Evolutionary conservation across 2,888 invertebrate species (phyloP), one percentile per base, ranked within the genome.

Genomic region (Leucophora obtusa): DNA sequence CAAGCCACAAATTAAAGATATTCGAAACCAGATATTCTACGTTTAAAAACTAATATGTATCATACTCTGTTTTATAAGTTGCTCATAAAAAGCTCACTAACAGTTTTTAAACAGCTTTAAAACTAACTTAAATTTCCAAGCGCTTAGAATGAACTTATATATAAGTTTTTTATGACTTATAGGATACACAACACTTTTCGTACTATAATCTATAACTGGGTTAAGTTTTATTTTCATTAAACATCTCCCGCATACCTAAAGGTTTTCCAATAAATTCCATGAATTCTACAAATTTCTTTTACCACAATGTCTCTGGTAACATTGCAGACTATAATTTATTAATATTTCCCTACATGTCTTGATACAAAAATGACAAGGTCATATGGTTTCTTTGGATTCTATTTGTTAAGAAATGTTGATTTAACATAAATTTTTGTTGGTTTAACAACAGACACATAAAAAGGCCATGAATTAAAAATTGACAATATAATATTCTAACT

Each of bases 401-500:
- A 15, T 15, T 33, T 11, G n/a, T 54, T 47, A 28, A 10, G 66
- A 54, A 71, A 60, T 71, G 53, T 38, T 43, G 15, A 21, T 50
- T 56, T 68, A 54, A 59, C 17, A 43, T 51, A n/a, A 2, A 2
- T 58, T 76, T 63, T 43, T 51, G 35, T 2, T 18, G 6, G 11
- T 17, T 24, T 18, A 24, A 33, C 5, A 17, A 43, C 11, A 60
- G 59, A 53, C 33, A 56, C 59, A 54, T 24, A 58, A 53, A 62
- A 66, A 79, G 24, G 51, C 59, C 75, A 76, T 68, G 68, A 80
- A 76, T 72, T 76, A 63, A 75, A 80, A 80, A 75, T n/a, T 69
- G 63, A 69, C 63, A 72, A 63, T 33, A 68, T 54, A 58, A 51
- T 53, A 71, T 56, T 66, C 60, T 38, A 43, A 62, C 60, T 71